Evolutionary conservation across 2,113 vertebrate genomes (phyloP).

Genomic region (Diadophis punctatus): DNA sequence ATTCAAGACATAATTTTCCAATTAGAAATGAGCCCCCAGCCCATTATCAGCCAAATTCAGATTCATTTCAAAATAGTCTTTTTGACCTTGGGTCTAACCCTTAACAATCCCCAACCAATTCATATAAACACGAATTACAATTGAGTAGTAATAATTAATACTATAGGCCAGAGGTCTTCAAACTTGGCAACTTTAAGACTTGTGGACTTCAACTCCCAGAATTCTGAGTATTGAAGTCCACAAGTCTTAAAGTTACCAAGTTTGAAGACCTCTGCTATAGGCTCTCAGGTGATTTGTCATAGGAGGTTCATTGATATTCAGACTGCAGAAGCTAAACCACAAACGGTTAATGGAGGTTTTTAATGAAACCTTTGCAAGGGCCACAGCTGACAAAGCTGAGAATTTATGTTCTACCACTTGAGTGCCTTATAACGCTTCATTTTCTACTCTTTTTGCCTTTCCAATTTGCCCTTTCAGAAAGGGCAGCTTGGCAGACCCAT

Average conservation of each 20-base stretch:
- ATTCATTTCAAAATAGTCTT: neutral
- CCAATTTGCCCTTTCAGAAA: conserved; percentile 76
- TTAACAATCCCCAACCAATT: neutral
- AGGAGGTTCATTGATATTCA: neutral
- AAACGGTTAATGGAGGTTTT: neutral
- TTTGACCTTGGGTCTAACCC: neutral
- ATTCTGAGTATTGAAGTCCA: too few relatives aligned
- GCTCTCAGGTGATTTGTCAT: neutral
- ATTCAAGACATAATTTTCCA: neutral
- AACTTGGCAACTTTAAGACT: too few relatives aligned
- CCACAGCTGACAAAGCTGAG: neutral
- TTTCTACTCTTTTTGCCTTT: conserved; percentile 15
- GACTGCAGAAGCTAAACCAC: neutral
- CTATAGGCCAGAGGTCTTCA: too few relatives aligned
- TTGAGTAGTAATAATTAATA: neutral
- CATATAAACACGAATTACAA: neutral
- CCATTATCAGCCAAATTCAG: neutral
- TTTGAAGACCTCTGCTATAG: too few relatives aligned
- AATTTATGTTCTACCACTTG: neutral
- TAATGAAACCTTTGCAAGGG: neutral
- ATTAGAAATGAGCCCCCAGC: neutral
- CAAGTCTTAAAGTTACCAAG: too few relatives aligned
- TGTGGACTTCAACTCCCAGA: too few relatives aligned
- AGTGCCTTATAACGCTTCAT: neutral
- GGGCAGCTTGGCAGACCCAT: conserved; percentile 95